These are phyloP conservation scores for Echinarachnius parma DNA, from an alignment of 53 echinoderm and acorn worm genomes.

Conservation along the genomic window DNA sequence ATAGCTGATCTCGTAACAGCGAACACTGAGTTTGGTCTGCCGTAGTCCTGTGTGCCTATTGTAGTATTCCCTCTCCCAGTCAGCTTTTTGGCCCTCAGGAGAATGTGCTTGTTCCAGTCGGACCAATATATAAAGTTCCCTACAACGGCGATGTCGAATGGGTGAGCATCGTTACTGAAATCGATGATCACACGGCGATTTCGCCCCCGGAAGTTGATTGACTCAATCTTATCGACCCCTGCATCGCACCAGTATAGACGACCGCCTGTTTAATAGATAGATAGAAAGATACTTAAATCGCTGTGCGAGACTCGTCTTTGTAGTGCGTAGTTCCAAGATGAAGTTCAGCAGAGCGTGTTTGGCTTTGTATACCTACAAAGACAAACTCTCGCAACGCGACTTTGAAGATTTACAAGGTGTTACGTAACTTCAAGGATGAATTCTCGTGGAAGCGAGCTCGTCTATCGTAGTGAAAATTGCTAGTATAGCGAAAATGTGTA, in stretches of 20 bases:
- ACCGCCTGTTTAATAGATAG: no score
- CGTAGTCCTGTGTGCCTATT: slow-evolving; percentile 42
- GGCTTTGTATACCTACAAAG: no score
- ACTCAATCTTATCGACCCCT: slow-evolving; percentile 54
- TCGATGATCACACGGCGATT: slow-evolving; percentile 33
- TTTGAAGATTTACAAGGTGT: no score
- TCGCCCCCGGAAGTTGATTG: slow-evolving; percentile 45
- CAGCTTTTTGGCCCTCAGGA: slow-evolving; percentile 58
- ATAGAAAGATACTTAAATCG: no score
- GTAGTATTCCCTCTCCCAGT: slow-evolving; percentile 26
- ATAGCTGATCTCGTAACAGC: slow-evolving; percentile 1
- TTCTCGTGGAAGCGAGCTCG: no score
- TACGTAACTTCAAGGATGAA: no score
- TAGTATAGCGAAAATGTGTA: no score
- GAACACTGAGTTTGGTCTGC: slow-evolving; percentile 54
- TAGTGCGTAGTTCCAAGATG: no score
- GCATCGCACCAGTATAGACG: slow-evolving; percentile 84
- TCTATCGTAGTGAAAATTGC: no score
- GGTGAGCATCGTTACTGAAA: slow-evolving; percentile 43
- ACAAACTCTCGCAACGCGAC: no score
- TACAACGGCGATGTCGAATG: slow-evolving; percentile 54
- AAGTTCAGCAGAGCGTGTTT: no score
- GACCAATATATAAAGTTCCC: slow-evolving; percentile 64
- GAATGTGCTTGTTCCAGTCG: slow-evolving; percentile 53
- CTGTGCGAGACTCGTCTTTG: no score